These are phyloP conservation scores for Spisula subtruncata DNA, from an alignment of 2,888 invertebrate genomes.

Conservation along the genomic window DNA sequence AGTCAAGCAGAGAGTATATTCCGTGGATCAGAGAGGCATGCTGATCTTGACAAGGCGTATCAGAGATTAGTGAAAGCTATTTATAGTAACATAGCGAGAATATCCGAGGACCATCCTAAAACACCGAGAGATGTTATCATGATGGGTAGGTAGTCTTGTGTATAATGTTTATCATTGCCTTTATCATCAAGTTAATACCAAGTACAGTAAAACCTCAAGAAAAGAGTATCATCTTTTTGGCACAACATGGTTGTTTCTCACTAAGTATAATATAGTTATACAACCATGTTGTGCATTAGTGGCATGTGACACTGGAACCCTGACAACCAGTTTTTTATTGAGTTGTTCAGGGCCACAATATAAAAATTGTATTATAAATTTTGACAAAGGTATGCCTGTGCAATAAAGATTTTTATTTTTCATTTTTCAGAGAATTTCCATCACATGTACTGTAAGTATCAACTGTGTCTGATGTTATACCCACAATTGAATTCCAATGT, in stretches of 20 bases:
- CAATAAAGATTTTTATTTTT: constrained; percentile 45
- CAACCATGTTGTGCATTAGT: no score
- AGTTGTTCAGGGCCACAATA: no score
- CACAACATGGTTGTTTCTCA: no score
- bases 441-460: constrained; percentile 91
- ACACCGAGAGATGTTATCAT: constrained; percentile 97
- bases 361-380: no score
- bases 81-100: constrained; percentile 93
- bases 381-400: no score
- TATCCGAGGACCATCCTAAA: constrained; percentile 95
- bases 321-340: no score
- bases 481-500: no score
- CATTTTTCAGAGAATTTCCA: constrained; percentile 95
- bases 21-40: constrained; percentile 93
- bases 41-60: constrained; percentile 87
- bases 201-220: no score
- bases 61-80: constrained; percentile 91
- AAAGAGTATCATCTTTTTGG: no score
- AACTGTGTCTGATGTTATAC: neutral
- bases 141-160: constrained; percentile 90
- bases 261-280: no score
- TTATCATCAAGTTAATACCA: no score
- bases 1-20: constrained; percentile 95
- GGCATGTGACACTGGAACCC: no score
- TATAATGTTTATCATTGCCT: constrained; percentile 87